These are phyloP conservation scores for Orchesella cincta DNA, from an alignment of 1,140 invertebrate species.

Conservation along the genomic window DNA sequence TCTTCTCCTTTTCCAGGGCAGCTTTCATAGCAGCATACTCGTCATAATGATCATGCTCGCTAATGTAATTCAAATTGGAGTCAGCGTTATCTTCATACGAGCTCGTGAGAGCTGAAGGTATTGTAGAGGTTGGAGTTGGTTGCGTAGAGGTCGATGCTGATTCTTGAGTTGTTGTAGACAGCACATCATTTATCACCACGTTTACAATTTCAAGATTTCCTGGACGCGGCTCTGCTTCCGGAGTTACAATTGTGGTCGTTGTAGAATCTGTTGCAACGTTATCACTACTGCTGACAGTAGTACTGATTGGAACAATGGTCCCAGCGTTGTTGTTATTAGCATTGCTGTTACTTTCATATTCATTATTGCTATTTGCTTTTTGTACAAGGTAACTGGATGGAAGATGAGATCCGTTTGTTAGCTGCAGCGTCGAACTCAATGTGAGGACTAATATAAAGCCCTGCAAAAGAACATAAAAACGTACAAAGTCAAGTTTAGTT, in stretches of 20 bases:
- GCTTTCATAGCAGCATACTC: slow-evolving; percentile 12
- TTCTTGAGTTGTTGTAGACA: background rate
- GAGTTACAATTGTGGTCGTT: background rate
- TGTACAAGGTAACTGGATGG: slow-evolving; percentile 23
- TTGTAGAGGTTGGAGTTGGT: background rate
- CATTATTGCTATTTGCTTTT: slow-evolving; percentile 21
- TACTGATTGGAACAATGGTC: background rate
- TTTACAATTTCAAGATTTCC: background rate
- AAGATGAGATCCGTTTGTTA: slow-evolving; percentile 10
- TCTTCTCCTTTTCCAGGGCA: slow-evolving; percentile 11
- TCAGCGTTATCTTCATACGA: background rate
- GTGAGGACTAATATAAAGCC: background rate
- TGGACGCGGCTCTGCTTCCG: background rate
- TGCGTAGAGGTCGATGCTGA: background rate
- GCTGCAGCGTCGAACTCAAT: background rate
- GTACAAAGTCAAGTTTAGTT: too few species aligned
- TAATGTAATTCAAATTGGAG: background rate
- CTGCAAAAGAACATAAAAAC: slow-evolving; percentile 12
- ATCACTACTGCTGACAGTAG: background rate
- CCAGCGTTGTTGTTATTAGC: background rate
- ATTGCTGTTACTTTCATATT: background rate
- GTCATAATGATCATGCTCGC: slow-evolving; percentile 18
- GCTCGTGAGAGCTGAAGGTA: background rate
- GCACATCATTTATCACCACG: background rate
- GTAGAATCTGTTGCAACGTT: background rate